These are phyloP conservation scores for Australoheros scitulus DNA, from an alignment of 2,113 vertebrate species.

Conservation along the genomic window DNA sequence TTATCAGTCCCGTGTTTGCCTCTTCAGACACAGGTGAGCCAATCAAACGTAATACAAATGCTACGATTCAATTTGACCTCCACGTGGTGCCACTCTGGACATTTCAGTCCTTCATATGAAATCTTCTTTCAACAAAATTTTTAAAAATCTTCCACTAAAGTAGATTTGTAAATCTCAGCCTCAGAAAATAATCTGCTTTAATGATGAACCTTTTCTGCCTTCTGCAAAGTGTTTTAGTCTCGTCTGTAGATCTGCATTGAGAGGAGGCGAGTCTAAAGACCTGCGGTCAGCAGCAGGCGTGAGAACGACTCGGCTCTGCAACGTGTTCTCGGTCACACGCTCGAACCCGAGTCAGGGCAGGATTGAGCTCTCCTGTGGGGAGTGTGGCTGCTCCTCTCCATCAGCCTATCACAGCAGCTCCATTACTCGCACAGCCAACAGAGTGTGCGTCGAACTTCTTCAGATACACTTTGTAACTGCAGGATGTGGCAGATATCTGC, in stretches of 20 bases:
- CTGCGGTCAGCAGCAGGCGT: not conserved
- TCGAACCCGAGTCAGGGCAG: not conserved
- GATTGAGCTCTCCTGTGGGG: not conserved
- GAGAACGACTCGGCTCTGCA: fast-evolving
- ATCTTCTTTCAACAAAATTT: not conserved
- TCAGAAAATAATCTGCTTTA: not conserved
- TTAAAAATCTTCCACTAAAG: not conserved
- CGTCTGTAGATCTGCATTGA: not conserved
- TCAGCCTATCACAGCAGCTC: not conserved
- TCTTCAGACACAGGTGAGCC: fast-evolving
- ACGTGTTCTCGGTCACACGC: not conserved
- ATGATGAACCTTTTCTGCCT: not conserved
- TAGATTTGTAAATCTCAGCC: not conserved
- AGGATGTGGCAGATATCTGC: not conserved
- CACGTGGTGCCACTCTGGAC: not conserved
- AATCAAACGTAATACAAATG: not conserved
- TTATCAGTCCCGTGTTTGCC: not conserved
- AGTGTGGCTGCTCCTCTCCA: not conserved
- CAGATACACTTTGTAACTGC: not conserved
- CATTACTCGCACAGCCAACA: not conserved
- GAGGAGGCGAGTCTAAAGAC: not conserved
- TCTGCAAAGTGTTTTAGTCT: not conserved
- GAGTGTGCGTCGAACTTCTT: fast-evolving
- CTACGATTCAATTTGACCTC: not conserved
- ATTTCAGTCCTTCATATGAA: not conserved